A percentile compares a stretch with the other conserved stretches of the same genome.
These are phyloP conservation scores for Sorex fumeus DNA, from an alignment of 2,113 vertebrate species.

Conservation along the genomic window DNA sequence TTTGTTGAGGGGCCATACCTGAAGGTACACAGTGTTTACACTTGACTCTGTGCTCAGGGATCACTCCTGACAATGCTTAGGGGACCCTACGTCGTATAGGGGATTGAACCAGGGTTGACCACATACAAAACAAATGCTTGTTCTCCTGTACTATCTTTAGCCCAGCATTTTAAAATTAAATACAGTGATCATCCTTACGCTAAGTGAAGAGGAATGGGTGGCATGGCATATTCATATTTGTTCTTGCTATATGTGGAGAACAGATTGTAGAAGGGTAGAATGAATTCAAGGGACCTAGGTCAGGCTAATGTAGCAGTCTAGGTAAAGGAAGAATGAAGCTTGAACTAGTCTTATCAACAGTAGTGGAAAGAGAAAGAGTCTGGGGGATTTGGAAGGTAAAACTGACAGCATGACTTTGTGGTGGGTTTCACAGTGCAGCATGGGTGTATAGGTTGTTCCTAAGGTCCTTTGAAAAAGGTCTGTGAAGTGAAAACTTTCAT, in stretches of 20 bases:
- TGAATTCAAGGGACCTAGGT: background rate
- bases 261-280: background rate
- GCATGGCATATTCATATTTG: background rate
- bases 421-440: background rate
- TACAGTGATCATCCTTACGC: conserved; percentile 17
- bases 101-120: too few relatives aligned
- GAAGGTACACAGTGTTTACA: too few relatives aligned
- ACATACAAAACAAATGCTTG: too few relatives aligned
- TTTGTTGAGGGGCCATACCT: too few relatives aligned
- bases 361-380: background rate
- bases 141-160: too few relatives aligned
- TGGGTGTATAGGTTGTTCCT: background rate
- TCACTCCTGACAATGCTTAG: too few relatives aligned
- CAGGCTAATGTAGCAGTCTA: background rate
- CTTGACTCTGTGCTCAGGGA: too few relatives aligned
- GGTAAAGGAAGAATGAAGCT: background rate
- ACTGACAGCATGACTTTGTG: background rate
- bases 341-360: background rate
- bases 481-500: conserved; percentile 27
- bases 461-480: conserved; percentile 8
- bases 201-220: conserved; percentile 37
- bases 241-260: conserved; percentile 26
- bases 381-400: background rate
- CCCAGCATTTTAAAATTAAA: background rate
- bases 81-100: too few relatives aligned